phyloP scores from a whole-genome alignment of 2,113 vertebrate genomes.

The Brienomyrus longianalis region DNA sequence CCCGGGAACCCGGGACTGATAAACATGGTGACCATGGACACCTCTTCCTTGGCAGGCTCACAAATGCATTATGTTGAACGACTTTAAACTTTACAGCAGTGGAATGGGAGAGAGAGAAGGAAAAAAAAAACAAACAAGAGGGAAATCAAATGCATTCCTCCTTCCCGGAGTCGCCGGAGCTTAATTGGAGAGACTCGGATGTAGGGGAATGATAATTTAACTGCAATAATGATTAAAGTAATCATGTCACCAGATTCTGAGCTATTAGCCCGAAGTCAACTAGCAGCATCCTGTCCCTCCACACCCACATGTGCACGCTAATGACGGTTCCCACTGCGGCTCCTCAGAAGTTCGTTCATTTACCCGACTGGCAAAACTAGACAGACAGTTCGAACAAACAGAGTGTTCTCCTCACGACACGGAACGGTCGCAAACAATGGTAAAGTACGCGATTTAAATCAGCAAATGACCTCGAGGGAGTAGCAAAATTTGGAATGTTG shows the following conservation, averaged over 20 bases:
- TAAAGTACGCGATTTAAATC: neutral
- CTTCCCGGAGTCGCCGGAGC: neutral
- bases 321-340: neutral
- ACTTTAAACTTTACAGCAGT: conserved; percentile 20
- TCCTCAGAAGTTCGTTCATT: conserved; percentile 10
- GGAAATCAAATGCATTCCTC: conserved; percentile 22
- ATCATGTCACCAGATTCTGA: conserved; percentile 23
- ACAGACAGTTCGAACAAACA: neutral
- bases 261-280: conserved; percentile 28
- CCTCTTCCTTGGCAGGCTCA: conserved; percentile 34
- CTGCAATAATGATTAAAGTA: conserved; percentile 40
- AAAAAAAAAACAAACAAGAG: neutral
- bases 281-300: conserved; percentile 20
- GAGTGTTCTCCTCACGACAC: neutral
- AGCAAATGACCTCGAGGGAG: neutral
- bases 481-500: neutral
- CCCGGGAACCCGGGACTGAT: conserved; percentile 38
- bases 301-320: neutral
- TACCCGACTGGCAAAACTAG: conserved; percentile 34
- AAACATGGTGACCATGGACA: conserved; percentile 22
- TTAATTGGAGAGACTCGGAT: conserved; percentile 13
- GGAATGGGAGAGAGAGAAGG: conserved; percentile 5
- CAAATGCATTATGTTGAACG: conserved; percentile 26
- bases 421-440: neutral
- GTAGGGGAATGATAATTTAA: conserved; percentile 34